These are phyloP conservation scores for Tenebrio molitor DNA, from an alignment of 1,140 invertebrate species.

Conservation along the genomic window DNA sequence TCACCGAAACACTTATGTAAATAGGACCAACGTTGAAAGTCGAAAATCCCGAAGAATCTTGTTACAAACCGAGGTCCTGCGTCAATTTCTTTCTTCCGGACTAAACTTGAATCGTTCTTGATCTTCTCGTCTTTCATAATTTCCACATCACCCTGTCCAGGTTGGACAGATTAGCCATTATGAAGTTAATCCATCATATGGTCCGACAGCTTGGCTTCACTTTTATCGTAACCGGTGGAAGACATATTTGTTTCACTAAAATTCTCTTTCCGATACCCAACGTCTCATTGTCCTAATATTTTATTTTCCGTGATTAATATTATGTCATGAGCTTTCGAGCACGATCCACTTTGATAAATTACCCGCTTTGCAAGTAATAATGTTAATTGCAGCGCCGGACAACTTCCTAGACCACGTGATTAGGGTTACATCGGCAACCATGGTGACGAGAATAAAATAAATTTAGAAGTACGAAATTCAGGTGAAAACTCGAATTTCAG, in stretches of 20 bases:
- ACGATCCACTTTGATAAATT: conserved; percentile 6
- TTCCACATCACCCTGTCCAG: neutral
- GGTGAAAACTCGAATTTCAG: neutral
- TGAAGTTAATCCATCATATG: neutral
- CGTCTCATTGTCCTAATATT: neutral
- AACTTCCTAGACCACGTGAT: neutral
- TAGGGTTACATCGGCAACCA: neutral
- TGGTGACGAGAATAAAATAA: neutral
- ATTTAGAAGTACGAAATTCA: neutral
- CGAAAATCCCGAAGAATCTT: neutral
- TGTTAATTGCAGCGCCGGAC: neutral
- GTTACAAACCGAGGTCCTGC: neutral
- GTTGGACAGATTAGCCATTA: neutral
- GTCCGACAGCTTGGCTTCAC: neutral
- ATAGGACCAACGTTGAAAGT: neutral
- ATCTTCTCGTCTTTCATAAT: neutral
- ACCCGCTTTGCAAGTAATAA: conserved; percentile 1
- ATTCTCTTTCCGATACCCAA: neutral
- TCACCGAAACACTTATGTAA: neutral
- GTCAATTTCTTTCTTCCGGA: neutral
- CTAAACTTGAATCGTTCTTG: neutral
- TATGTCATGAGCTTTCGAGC: neutral
- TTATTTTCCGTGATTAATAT: conserved; percentile 2
- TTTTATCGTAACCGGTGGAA: neutral
- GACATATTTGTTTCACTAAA: neutral